Conservation (phyloP, 2,797 vertebrate genomes). For the Neostethus bicornis region DNA sequence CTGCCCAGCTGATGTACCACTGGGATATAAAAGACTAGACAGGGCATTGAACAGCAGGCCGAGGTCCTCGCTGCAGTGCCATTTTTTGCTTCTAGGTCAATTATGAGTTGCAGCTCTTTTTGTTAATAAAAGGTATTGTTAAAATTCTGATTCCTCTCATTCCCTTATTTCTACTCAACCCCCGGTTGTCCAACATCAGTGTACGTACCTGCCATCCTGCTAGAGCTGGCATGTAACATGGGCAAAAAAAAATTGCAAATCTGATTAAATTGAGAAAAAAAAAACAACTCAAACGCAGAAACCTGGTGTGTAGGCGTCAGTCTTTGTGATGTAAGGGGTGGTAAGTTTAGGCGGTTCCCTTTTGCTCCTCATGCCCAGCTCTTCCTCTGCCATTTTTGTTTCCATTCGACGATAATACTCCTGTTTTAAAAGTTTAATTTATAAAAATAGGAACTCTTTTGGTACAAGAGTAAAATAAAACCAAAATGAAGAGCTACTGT, state of each 20-base stretch:
- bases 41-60: too few species aligned
- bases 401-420: constrained; percentile 90
- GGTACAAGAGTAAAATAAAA: not conserved
- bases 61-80: too few species aligned
- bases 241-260: not conserved
- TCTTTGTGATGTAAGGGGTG: constrained; percentile 92
- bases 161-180: too few species aligned
- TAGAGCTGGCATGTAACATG: too few species aligned
- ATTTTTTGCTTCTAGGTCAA: too few species aligned
- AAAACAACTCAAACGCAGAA: not conserved
- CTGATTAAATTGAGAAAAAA: not conserved
- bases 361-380: constrained; percentile 83
- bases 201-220: too few species aligned
- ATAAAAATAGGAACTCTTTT: not conserved
- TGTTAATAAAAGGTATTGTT: too few species aligned
- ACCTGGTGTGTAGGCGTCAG: constrained; percentile 88
- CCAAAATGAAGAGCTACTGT: not conserved
- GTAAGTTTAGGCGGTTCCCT: constrained; percentile 88
- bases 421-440: constrained; percentile 63
- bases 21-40: too few species aligned
- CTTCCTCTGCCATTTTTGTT: constrained; percentile 85
- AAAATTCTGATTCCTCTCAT: too few species aligned
- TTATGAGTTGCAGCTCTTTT: too few species aligned
- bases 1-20: too few species aligned
- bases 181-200: too few species aligned